Percentiles rank a stretch among this genome's conserved stretches.
phyloP scores from a whole-genome alignment of 35 echinoderm and acorn worm species.

The Lytechinus pictus region DNA sequence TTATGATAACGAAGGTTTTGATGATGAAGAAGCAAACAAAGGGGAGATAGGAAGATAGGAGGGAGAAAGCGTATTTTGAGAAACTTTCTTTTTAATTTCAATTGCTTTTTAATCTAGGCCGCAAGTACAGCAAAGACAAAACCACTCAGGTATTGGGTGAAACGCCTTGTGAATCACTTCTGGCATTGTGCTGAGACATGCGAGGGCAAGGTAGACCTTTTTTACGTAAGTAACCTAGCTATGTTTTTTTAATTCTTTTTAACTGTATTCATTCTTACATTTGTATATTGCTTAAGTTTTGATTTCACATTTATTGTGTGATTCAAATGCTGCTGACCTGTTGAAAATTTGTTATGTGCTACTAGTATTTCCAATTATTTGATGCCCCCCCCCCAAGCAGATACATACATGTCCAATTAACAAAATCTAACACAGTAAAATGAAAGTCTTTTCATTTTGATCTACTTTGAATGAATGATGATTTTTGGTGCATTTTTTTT shows the following conservation, averaged over 20 bases:
- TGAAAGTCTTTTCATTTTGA: background rate
- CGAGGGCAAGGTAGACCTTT: background rate
- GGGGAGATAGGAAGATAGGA: too few species aligned
- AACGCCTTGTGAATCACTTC: constrained; percentile 41
- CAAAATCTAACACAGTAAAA: background rate
- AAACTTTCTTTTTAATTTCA: background rate
- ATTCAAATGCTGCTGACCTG: background rate
- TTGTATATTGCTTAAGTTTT: background rate
- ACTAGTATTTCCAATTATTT: background rate
- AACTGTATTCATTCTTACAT: background rate
- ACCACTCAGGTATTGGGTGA: constrained; percentile 7
- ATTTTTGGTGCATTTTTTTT: background rate
- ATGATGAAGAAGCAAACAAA: too few species aligned
- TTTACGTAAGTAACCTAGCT: background rate
- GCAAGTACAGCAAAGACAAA: background rate
- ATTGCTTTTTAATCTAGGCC: background rate
- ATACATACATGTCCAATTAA: background rate
- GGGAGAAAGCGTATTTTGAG: too few species aligned
- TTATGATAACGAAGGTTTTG: too few species aligned
- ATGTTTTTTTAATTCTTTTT: background rate
- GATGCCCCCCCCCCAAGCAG: background rate
- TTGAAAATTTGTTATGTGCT: background rate
- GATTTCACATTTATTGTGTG: background rate
- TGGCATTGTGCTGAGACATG: constrained; percentile 57
- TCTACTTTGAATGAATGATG: background rate